phyloP scores from a whole-genome alignment of 2,113 vertebrate genomes.

The Arothron firmamentum region DNA sequence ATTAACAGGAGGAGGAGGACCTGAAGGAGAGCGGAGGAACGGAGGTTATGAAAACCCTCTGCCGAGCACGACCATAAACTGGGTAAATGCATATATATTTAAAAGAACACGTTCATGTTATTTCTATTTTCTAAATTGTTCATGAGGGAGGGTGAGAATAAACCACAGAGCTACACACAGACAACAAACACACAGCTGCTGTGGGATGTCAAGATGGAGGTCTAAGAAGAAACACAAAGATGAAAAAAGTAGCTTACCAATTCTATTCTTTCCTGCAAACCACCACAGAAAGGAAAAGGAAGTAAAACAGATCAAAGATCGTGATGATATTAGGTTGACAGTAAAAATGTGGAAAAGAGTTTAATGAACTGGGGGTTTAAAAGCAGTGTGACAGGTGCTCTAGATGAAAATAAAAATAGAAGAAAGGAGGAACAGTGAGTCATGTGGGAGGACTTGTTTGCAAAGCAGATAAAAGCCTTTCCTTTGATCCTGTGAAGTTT shows the following conservation, averaged over 20 bases:
- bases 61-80: not conserved
- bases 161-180: conserved; percentile 39
- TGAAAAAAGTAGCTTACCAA: conserved; percentile 74
- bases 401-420: not conserved
- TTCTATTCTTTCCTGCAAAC: conserved; percentile 81
- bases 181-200: conserved; percentile 50
- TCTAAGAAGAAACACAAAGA: conserved; percentile 24
- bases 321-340: not conserved
- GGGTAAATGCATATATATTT: too few relatives aligned
- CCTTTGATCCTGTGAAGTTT: conserved; percentile 14
- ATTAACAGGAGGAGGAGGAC: conserved; percentile 74
- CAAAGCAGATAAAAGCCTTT: conserved; percentile 26
- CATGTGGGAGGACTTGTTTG: conserved; percentile 4
- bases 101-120: too few relatives aligned
- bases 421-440: not conserved
- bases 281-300: conserved; percentile 68
- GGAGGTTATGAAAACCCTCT: not conserved
- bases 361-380: not conserved
- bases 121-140: conserved; percentile 1
- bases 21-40: conserved; percentile 59
- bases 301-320: conserved; percentile 25
- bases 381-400: not conserved
- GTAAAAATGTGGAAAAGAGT: not conserved
- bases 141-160: conserved; percentile 42
- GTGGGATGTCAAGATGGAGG: conserved; percentile 37